These are phyloP conservation scores for Ramphastos sulfuratus DNA, from an alignment of 2,113 vertebrate species.

Conservation along the genomic window DNA sequence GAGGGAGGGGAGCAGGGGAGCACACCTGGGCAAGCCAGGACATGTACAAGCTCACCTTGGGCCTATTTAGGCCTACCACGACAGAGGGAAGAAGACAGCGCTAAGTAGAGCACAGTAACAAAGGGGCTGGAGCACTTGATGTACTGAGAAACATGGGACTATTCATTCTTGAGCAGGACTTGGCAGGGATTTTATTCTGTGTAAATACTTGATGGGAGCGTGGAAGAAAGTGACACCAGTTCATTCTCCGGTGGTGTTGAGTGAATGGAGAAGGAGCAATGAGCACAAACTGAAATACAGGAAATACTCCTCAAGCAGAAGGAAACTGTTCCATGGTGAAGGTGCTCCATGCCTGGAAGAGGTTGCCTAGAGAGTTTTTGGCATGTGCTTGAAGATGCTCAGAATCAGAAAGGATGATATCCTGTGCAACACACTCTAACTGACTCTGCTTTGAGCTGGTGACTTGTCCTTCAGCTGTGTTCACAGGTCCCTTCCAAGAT, in stretches of 20 bases:
- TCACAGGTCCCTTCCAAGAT: not conserved
- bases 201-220: not conserved
- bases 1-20: no score
- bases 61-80: no score
- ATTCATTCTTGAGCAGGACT: not conserved
- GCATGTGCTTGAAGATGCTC: not conserved
- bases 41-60: no score
- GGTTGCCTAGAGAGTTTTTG: not conserved
- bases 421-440: not conserved
- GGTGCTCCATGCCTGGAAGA: not conserved
- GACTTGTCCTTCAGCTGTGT: fast-evolving
- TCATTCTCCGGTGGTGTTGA: not conserved
- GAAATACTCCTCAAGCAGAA: not conserved
- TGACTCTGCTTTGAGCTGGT: not conserved
- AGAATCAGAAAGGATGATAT: not conserved
- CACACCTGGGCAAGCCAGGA: no score
- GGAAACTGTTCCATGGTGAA: not conserved
- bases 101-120: not conserved
- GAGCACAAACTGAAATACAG: not conserved
- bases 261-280: not conserved
- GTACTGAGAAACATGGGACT: no score
- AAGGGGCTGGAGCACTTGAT: no score
- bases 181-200: not conserved
- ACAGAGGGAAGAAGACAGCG: not conserved
- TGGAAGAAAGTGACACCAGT: not conserved